Evolutionary conservation across 1,140 invertebrate species (phyloP).

Genomic region (Fopius arisanus): DNA sequence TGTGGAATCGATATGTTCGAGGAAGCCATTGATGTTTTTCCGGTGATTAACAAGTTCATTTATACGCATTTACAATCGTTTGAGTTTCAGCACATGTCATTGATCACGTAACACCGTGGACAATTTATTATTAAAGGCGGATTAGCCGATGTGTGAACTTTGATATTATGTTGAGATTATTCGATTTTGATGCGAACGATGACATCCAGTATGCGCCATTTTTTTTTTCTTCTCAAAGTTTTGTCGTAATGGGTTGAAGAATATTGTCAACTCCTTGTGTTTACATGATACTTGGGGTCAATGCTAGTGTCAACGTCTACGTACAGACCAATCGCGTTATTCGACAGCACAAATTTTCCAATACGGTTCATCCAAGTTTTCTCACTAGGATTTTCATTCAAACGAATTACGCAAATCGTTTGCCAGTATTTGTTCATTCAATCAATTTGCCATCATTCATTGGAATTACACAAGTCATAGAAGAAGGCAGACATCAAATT

Average conservation of each 20-base stretch:
- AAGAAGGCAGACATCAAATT: too few relatives aligned
- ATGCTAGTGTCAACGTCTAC: not conserved
- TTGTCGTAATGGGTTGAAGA: not conserved
- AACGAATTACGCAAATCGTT: too few relatives aligned
- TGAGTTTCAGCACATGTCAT: not conserved
- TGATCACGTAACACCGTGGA: not conserved
- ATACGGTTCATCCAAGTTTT: not conserved
- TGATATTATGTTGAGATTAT: not conserved
- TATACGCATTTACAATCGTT: not conserved
- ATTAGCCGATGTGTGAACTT: not conserved
- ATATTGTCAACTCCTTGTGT: not conserved
- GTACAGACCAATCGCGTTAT: not conserved
- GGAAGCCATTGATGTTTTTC: constrained; percentile 23
- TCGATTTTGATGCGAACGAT: not conserved
- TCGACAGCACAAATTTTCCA: not conserved
- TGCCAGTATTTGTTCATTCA: too few relatives aligned
- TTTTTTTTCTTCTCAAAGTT: not conserved
- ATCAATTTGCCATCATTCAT: too few relatives aligned
- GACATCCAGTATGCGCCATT: not conserved
- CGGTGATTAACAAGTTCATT: constrained; percentile 16
- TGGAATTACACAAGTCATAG: too few relatives aligned
- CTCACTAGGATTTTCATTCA: too few relatives aligned
- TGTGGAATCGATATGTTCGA: constrained; percentile 14
- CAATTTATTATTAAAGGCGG: not conserved
- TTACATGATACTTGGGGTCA: not conserved